phyloP scores from a whole-genome alignment of 1,140 invertebrate genomes.

The Pteromalus puparum region DNA sequence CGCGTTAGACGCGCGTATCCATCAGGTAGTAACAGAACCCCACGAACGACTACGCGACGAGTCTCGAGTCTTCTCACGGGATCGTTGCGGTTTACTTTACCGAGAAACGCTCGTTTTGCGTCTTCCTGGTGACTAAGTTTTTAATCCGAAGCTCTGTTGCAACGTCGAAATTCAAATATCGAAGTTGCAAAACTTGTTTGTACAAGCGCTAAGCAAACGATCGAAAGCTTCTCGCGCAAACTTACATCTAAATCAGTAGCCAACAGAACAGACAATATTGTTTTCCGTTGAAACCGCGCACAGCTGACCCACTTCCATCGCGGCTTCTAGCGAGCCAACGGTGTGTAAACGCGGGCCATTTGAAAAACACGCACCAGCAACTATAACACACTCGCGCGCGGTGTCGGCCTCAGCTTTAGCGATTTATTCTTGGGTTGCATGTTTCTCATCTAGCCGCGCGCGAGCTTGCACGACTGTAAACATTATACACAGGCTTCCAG shows the following conservation, averaged over 20 bases:
- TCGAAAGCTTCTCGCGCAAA: not conserved
- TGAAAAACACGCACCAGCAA: not conserved
- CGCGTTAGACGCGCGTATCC: constrained; percentile 10
- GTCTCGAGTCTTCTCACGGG: constrained; percentile 46
- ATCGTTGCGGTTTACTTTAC: constrained; percentile 33
- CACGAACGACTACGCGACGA: constrained; percentile 34
- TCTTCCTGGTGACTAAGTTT: not conserved
- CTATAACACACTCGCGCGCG: not conserved
- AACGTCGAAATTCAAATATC: not conserved
- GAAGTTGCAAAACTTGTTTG: no score
- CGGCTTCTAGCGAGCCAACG: not conserved
- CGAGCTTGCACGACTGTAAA: not conserved
- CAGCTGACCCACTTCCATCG: not conserved
- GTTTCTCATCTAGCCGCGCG: constrained; percentile 13
- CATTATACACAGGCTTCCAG: constrained; percentile 23
- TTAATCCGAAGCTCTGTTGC: not conserved
- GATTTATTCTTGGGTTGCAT: constrained; percentile 20
- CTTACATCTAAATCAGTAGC: not conserved
- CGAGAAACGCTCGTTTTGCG: constrained; percentile 28
- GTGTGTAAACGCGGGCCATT: not conserved
- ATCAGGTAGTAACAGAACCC: constrained; percentile 49
- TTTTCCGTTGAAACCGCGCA: not conserved
- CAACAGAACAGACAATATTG: not conserved
- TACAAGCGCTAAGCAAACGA: no score
- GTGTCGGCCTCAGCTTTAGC: not conserved